Evolutionary conservation across 2,797 vertebrate species (phyloP), one percentile per base, ranked within the genome.

Genomic region (Lagorchestes hirsutus): DNA sequence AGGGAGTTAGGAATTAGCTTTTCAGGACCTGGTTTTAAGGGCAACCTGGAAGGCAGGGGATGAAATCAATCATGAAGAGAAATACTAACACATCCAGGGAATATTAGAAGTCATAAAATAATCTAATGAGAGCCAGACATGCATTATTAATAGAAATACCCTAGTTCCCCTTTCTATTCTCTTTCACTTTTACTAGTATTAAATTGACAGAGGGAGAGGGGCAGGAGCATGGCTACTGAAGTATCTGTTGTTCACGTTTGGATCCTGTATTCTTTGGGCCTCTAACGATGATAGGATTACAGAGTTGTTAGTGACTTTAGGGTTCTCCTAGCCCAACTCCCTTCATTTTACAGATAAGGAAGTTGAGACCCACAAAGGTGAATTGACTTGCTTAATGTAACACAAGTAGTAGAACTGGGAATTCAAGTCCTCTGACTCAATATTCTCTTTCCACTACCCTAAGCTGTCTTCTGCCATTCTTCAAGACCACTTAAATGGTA

Each of bases 141-240:
- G 34, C 3, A 22, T 27, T 13, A 9, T 55, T 46, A n/a, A 31
- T 94, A 91, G 46, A 57, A 34, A 28, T 29, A 11, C 29, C 29
- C 40, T 58, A 4, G 82, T 55, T 91, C 55, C 92, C 18, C 52
- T 82, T 11, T 50, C 58, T 54, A 34, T 28, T 24, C 14, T 29
- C 54, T 94, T 94, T 56, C 90, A 40, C n/a, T 74, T 67, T n/a
- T n/a, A 67, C 62, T 67, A 18, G 34, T 67, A 67, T 67, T 67
- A 67, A 67, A 67, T n/a, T 67, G 62, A 67, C n/a, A 34, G 62
- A 67, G 34, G 62, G 18, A 24, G 67, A 82, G 1, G 40, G 18
- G n/a, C n/a, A 74, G 67, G 67, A 9, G 5, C n/a, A 46, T 82
- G 74, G 40, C 13, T 46, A 46, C 74, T 46, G 22, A 46, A 46